Evolutionary conservation across 2,888 invertebrate genomes (phyloP).

Genomic region (Orthosia gothica): DNA sequence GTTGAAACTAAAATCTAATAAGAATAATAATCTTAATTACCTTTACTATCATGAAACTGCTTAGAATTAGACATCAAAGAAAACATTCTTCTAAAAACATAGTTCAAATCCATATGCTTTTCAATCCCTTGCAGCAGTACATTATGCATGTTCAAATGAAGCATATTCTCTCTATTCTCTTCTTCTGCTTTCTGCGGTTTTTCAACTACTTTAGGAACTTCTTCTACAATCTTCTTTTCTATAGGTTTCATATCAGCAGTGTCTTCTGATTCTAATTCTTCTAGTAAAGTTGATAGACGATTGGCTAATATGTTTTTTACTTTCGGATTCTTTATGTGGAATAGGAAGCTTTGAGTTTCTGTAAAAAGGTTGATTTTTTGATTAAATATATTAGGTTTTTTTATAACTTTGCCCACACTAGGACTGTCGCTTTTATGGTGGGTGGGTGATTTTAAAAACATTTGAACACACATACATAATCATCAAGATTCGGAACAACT

Average conservation of each 20-base stretch:
- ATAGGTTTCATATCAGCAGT: constrained; percentile 22
- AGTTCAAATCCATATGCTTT: constrained; percentile 79
- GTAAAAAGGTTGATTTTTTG: constrained; percentile 49
- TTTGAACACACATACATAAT: no score
- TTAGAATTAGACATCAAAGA: constrained; percentile 65
- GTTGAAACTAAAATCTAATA: no score
- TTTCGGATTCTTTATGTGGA: constrained; percentile 78
- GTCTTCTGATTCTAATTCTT: constrained; percentile 81
- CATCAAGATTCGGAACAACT: no score
- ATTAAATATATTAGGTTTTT: no score
- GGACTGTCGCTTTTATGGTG: no score
- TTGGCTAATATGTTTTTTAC: constrained; percentile 79
- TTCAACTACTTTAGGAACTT: not conserved
- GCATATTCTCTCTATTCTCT: constrained; percentile 65
- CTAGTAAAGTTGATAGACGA: constrained; percentile 77
- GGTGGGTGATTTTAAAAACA: no score
- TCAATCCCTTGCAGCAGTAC: constrained; percentile 80
- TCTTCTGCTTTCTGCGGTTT: not conserved
- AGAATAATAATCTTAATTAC: not conserved
- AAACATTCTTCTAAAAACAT: constrained; percentile 75
- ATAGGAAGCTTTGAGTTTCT: constrained; percentile 76
- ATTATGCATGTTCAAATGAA: constrained; percentile 83
- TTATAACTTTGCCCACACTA: no score
- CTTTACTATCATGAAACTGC: constrained; percentile 38
- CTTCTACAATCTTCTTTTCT: constrained; percentile 31